phyloP scores from a whole-genome alignment of 35 echinoderm and acorn worm species.

The Hemicentrotus pulcherrimus region DNA sequence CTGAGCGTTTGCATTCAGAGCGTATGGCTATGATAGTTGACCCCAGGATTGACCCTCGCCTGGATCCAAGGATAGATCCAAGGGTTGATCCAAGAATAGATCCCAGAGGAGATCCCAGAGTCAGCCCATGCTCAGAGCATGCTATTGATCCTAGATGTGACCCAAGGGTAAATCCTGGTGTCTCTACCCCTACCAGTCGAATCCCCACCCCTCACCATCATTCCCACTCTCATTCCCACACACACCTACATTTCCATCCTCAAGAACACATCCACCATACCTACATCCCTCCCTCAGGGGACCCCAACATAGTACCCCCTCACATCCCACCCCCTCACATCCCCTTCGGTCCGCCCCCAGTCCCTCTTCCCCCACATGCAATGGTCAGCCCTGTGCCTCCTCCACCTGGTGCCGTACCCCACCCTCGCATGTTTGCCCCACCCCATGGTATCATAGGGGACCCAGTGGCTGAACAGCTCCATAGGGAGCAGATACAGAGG shows the following conservation, averaged over 20 bases:
- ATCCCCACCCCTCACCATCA: constrained; percentile 85
- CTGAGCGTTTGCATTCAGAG: constrained; percentile 83
- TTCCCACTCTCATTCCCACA: constrained; percentile 95
- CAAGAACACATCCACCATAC: constrained; percentile 94
- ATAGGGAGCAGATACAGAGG: constrained; percentile 55
- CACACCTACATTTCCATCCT: constrained; percentile 97
- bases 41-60: constrained; percentile 21
- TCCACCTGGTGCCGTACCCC: constrained; percentile 44
- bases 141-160: constrained; percentile 53
- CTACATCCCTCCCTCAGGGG: constrained; percentile 55
- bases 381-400: constrained; percentile 18
- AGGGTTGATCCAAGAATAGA: constrained; percentile 29
- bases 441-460: constrained; percentile 49
- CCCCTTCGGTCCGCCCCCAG: constrained; percentile 48
- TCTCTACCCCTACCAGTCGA: constrained; percentile 26
- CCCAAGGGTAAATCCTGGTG: constrained; percentile 38
- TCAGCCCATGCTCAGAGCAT: constrained; percentile 8
- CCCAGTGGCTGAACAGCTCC: constrained; percentile 46
- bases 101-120: constrained; percentile 15
- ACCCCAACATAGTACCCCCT: not conserved
- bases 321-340: constrained; percentile 22
- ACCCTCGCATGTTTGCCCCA: constrained; percentile 43
- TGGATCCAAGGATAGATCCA: constrained; percentile 48
- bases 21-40: constrained; percentile 81
- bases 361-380: constrained; percentile 51